phyloP scores from a whole-genome alignment of 2,888 invertebrate genomes.

The Julus scandinavius region DNA sequence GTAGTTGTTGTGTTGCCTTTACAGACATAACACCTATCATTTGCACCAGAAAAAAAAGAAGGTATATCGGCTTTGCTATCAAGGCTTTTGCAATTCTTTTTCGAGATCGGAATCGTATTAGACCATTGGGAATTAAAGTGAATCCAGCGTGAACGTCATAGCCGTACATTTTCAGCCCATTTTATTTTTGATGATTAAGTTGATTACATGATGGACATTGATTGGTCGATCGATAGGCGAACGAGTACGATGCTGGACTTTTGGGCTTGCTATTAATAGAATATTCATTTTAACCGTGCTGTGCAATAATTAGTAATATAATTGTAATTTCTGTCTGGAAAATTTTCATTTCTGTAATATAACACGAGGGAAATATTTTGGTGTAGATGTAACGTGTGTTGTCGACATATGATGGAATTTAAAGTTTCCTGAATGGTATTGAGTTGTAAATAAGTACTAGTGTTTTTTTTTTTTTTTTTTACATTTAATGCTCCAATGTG shows the following conservation, averaged over 20 bases:
- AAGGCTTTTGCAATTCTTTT: not conserved
- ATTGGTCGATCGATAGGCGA: not conserved
- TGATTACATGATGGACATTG: conserved; percentile 6
- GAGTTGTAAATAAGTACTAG: too few relatives aligned
- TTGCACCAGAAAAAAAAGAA: not conserved
- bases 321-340: too few relatives aligned
- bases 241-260: not conserved
- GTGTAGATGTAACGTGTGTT: too few relatives aligned
- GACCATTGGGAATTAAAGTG: not conserved
- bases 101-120: not conserved
- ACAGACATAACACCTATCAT: not conserved
- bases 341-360: too few relatives aligned
- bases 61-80: not conserved
- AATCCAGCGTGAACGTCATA: not conserved
- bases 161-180: not conserved
- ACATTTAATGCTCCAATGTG: too few relatives aligned
- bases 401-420: too few relatives aligned
- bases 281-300: too few relatives aligned
- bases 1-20: not conserved
- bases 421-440: too few relatives aligned
- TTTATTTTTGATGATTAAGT: not conserved
- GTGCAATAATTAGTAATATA: too few relatives aligned
- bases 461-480: too few relatives aligned
- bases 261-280: too few relatives aligned
- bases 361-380: too few relatives aligned